Evolutionary conservation across 2,797 vertebrate genomes (phyloP).

Genomic region (Gobio occitaniae): DNA sequence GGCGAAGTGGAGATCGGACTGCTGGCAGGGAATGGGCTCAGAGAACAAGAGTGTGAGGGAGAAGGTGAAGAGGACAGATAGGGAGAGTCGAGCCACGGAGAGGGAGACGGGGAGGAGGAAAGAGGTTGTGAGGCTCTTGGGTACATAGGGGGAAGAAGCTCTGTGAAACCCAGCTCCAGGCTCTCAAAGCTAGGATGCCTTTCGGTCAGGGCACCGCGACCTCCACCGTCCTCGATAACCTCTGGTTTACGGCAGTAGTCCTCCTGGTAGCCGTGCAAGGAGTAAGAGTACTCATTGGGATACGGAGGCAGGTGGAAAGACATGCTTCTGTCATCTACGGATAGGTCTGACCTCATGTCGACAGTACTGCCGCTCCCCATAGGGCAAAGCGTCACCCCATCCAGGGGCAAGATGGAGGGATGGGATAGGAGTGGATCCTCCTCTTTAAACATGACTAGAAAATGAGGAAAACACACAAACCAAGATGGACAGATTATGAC

Average conservation of each 20-base stretch:
- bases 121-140: conserved; percentile 73
- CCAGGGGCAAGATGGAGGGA: conserved; percentile 73
- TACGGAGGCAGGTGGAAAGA: conserved; percentile 77
- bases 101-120: conserved; percentile 75
- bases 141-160: conserved; percentile 81
- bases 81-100: conserved; percentile 81
- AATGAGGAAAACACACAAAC: conserved; percentile 19
- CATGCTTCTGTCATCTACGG: conserved; percentile 74
- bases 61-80: conserved; percentile 83
- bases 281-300: conserved; percentile 74
- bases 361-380: conserved; percentile 61
- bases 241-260: conserved; percentile 77
- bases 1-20: conserved; percentile 81
- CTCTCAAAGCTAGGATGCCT: conserved; percentile 79
- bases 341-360: conserved; percentile 66
- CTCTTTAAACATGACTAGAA: conserved; percentile 89
- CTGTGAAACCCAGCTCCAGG: conserved; percentile 83
- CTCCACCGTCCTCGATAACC: conserved; percentile 69
- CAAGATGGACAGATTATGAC: not conserved
- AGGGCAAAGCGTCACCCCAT: conserved; percentile 68
- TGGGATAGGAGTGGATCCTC: conserved; percentile 82
- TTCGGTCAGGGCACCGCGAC: conserved; percentile 68
- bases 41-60: conserved; percentile 81
- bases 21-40: conserved; percentile 79
- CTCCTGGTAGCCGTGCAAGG: conserved; percentile 72